These are phyloP conservation scores for Platycheirus albimanus DNA, from an alignment of 2,888 invertebrate genomes.

Conservation along the genomic window DNA sequence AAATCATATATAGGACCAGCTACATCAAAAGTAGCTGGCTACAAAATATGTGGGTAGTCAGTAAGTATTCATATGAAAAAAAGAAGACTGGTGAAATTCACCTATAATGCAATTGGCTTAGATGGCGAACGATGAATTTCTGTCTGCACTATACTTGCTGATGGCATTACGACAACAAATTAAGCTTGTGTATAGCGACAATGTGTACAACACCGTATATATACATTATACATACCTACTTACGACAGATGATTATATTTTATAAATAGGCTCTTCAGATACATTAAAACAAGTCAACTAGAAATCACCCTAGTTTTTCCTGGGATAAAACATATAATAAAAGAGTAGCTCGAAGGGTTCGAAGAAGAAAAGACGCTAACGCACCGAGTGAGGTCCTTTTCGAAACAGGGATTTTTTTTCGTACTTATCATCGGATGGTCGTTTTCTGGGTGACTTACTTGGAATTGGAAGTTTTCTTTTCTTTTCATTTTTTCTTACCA, in stretches of 20 bases:
- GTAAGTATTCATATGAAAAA: too few relatives aligned
- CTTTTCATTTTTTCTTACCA: slow-evolving; percentile 22
- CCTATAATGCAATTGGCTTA: slow-evolving; percentile 51
- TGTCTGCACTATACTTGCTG: slow-evolving; percentile 33
- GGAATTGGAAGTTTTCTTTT: slow-evolving; percentile 57
- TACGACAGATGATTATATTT: slow-evolving; percentile 43
- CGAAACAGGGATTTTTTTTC: slow-evolving; percentile 36
- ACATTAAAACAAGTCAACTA: slow-evolving; percentile 64
- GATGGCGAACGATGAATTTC: slow-evolving; percentile 37
- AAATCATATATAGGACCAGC: too few relatives aligned
- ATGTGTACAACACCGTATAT: slow-evolving; percentile 3
- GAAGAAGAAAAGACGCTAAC: not conserved
- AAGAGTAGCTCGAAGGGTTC: not conserved
- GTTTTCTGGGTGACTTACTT: slow-evolving; percentile 63
- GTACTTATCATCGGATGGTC: slow-evolving; percentile 54
- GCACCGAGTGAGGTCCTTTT: not conserved
- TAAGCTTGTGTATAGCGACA: slow-evolving; percentile 18
- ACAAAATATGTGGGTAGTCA: too few relatives aligned
- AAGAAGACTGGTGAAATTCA: slow-evolving; percentile 1
- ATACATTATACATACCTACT: not conserved
- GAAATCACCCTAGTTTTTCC: slow-evolving; percentile 49
- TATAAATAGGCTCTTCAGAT: slow-evolving; percentile 53
- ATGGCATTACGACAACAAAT: slow-evolving; percentile 17
- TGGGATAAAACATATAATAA: slow-evolving; percentile 37
- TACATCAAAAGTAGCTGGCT: too few relatives aligned